Base-by-base conservation (phyloP, 2,888 invertebrate genomes). In the Biston stratarius region DNA sequence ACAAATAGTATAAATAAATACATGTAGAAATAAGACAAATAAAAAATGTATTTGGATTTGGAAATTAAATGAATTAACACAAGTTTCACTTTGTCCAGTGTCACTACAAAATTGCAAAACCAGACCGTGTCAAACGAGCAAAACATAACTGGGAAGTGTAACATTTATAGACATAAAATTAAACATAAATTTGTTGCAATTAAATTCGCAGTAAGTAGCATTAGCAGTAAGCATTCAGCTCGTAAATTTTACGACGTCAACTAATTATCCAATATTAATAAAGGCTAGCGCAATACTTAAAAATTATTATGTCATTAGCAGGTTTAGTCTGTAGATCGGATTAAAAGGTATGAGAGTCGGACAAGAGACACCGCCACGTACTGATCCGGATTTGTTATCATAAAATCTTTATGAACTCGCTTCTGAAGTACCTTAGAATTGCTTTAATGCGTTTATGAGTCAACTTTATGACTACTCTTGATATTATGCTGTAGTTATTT, bases 361-460 rank as follows among this genome's bases (percentile, higher is more conserved):
- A 44, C 48, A 55, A 45, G 33, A 59, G 34, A n/a, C 11, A 36
- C 38, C 12, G 42, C 38, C 40, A 36, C 53, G 57, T 66, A 51
- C 36, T 48, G 14, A 61, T 40, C 59, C 53, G 44, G 62, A 55
- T 67, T 67, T 57, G 38, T 15, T 34, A 48, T 55, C 42, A 10
- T 67, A 44, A 59, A 67, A 59, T 62, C 42, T 67, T 59, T 67
- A 67, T 59, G 53, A 53, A 58, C 47, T 57, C 40, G 24, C 64
- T 65, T 38, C 55, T 57, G 45, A 52, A 62, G 62, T 62, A 62
- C 58, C 34, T 42, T 38, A 58, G 51, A 57, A 52, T 57, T 38
- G 47, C 56, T 36, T 45, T 66, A 49, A 57, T 59, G 49, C 48
- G 52, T 62, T 67, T 62, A 58, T 67, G 62, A 62, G 42, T 53